Evolutionary conservation across 2,888 invertebrate species (phyloP), one percentile per base, ranked within the genome.

Genomic region (Antheraea assamensis): DNA sequence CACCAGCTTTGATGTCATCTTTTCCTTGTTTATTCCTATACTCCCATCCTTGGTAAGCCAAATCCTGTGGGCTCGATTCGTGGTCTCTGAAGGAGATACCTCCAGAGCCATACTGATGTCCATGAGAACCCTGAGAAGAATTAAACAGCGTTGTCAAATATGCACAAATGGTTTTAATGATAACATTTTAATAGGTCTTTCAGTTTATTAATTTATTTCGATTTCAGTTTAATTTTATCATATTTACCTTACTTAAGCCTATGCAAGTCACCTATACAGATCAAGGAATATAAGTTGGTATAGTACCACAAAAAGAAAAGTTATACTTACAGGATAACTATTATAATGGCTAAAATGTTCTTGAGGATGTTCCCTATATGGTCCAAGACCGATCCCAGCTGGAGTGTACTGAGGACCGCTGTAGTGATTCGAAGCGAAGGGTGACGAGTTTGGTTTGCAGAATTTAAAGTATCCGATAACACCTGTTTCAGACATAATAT

Each of bases 391-490:
- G 8, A 97, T 93, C n/a, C 97, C 97, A 71, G 97, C 96, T 0
- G 97, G 96, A 0, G 96, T 96, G 84, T 97, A 97, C 81, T 97
- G 96, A 0, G 97, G 97, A 0, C 96, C 95, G 0, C 95, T 94
- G 83, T 92, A 94, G 78, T 94, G 94, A 72, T 77, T 88, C 1
- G 88, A 85, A 0, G 94, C 91, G 82, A 94, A 94, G 0, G 95
- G 95, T 1, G 96, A 96, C 4, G 95, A 85, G 80, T 96, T 95
- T 0, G 97, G 97, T 81, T 97, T 97, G 94, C 97, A 98, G 81
- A 98, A 95, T 86, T 97, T 97, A 89, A 98, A 97, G 93, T 97
- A 98, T 49, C 97, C 98, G 82, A 98, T 97, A 0, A 97, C 91
- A 78, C 98, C 97, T 95, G 87, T 21, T 87, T 4, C 61, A 64